A percentile compares a stretch with the other conserved stretches of the same genome.
These are phyloP conservation scores for Oceanodroma leucorhoa DNA, from an alignment of 2,797 vertebrate genomes.

Conservation along the genomic window DNA sequence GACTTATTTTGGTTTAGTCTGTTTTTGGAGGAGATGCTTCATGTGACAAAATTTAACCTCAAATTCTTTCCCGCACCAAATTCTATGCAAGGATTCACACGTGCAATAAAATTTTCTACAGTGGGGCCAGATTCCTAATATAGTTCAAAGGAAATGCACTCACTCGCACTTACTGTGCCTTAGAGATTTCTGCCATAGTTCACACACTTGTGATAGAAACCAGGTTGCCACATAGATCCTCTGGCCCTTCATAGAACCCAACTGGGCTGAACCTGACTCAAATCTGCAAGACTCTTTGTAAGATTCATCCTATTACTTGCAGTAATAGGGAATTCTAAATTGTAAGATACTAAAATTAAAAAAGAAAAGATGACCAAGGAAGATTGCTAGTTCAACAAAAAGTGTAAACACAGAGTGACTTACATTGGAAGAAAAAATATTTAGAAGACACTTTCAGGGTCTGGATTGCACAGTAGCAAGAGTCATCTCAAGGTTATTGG, in stretches of 20 bases:
- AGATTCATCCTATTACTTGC: not conserved
- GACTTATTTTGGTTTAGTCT: not conserved
- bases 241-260: not conserved
- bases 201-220: not conserved
- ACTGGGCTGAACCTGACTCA: accelerated
- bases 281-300: not conserved
- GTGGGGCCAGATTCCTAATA: not conserved
- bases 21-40: not conserved
- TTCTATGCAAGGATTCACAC: not conserved
- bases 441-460: not conserved
- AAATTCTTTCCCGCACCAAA: not conserved
- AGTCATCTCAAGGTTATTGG: not conserved
- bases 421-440: not conserved
- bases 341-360: not conserved
- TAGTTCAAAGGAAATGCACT: not conserved
- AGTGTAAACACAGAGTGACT: not conserved
- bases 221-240: not conserved
- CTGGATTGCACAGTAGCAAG: not conserved
- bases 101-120: not conserved
- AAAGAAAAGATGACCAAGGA: not conserved
- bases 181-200: not conserved
- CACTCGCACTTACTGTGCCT: not conserved
- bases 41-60: not conserved
- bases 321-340: not conserved
- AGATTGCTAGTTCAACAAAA: not conserved